A percentile compares a stretch with the other conserved stretches of the same genome.
Evolutionary conservation across 2,113 vertebrate species (phyloP).

Genomic region (Heterotis niloticus): DNA sequence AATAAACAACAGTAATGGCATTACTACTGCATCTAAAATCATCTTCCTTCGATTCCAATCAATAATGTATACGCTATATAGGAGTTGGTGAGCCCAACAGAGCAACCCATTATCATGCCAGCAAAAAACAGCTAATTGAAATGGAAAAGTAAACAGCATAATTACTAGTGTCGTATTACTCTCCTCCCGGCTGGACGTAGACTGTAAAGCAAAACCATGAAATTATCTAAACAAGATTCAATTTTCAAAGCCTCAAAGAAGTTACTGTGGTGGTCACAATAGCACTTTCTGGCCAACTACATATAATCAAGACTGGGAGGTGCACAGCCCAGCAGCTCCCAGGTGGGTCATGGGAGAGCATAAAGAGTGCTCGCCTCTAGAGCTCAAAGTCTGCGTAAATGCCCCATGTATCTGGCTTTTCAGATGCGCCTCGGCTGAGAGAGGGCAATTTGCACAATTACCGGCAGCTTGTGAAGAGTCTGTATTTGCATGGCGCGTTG

Average conservation of each 20-base stretch:
- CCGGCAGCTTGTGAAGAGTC: neutral
- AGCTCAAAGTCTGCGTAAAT: neutral
- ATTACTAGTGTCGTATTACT: neutral
- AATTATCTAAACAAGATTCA: neutral
- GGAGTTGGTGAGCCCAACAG: neutral
- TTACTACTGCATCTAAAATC: neutral
- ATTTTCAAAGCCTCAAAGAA: slow-evolving; percentile 1
- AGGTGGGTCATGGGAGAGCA: neutral
- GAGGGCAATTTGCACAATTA: neutral
- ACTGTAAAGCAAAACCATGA: neutral
- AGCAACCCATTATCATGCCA: neutral
- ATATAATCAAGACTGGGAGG: neutral
- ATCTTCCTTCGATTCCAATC: neutral
- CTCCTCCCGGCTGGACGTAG: neutral
- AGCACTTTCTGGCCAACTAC: neutral
- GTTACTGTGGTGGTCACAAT: neutral
- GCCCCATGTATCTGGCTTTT: neutral
- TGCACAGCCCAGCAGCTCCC: neutral
- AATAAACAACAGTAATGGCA: neutral
- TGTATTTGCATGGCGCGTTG: neutral
- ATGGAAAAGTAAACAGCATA: neutral
- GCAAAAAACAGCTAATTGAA: neutral
- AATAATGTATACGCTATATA: neutral
- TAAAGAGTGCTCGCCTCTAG: neutral
- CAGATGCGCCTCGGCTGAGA: neutral